Evolutionary conservation across 2,888 invertebrate genomes (phyloP), one percentile per base, ranked within the genome.

Genomic region (Hirtodrosophila trivittata): DNA sequence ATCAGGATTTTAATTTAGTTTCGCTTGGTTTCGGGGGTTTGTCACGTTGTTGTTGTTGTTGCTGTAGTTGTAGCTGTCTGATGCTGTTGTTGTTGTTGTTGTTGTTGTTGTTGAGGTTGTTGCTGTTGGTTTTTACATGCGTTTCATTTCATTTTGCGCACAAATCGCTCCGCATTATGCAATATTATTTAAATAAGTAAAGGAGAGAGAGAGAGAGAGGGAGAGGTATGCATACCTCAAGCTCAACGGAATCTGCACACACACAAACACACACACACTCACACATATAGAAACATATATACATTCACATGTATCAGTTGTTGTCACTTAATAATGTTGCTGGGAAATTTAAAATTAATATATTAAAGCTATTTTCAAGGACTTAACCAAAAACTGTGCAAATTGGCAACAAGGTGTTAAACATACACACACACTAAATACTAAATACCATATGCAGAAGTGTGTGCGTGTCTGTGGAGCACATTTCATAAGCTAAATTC

Each of bases 1-100:
- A 82, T 75, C 78, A 71, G 83, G 80, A 80, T 83, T 80, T 78
- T 54, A 64, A 69, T 81, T 81, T 75, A 69, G 77, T 66, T 83
- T 68, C 60, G 63, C 52, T 64, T 57, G 56, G 21, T 58, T 64
- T 56, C 10, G 12, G 54, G 47, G 46, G 68, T 45, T 33, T 58
- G 46, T 28, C 38, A 26, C 58, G 59, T 51, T 55, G 26, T 13
- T 56, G 33, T 16, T 46, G 33, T 7, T 32, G 38, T 7, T 49
- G 26, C 16, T 39, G 46, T n/a, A 37, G 38, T 16, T 54, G 55
- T 3, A 46, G 52, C 6, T 58, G 60, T 10, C 9, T 37, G 12
- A 8, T 10, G n/a, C n/a, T 39, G 26, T 33, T 39, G 46, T n/a
- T 42, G 39, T 14, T 55, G 55, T 4, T 47, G 54, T 5, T 56